Evolutionary conservation across 2,888 invertebrate genomes (phyloP), one percentile per base, ranked within the genome.

Genomic region (Troides aeacus): DNA sequence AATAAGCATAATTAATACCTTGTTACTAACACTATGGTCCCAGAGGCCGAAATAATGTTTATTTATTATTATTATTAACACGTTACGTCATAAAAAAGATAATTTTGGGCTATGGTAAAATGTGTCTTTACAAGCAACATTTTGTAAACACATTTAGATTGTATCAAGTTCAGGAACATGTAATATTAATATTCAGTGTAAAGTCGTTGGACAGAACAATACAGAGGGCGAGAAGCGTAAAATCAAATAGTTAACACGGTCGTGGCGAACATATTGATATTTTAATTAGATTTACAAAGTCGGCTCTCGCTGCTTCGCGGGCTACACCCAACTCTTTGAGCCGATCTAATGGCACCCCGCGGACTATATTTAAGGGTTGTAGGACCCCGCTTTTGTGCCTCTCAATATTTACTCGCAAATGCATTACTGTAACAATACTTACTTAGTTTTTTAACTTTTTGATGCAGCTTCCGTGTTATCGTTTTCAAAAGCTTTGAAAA

Each of bases 201-300:
- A 66, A 66, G 56, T 59, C 65, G 65, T 46, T 61, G 65, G 57
- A 46, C 42, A 59, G 50, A 61, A 64, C 56, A 76, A 78, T 69
- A 73, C 75, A 73, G 74, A 80, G 81, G 84, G 84, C 80, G 85
- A 81, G 79, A 87, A 84, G 89, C 91, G 89, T 92, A 88, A 91
- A 92, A 92, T 92, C 87, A 83, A 91, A 91, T 91, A 89, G 89
- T 91, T 87, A 87, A 85, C 88, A 87, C 87, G 87, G 86, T 81
- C 84, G 86, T 84, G 84, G 87, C 81, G 84, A 91, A 85, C 92
- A 92, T 92, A 92, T 92, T 92, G 92, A 92, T 92, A 92, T 92
- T 92, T 92, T 92, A 92, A 92, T 92, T 92, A 92, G 92, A 92
- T 92, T 91, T 89, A 90, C 91, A 90, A 91, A 90, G 90, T 90